A percentile compares a stretch with the other conserved stretches of the same genome.
Evolutionary conservation across 2,888 invertebrate genomes (phyloP).

Genomic region (Hydrotaea cyrtoneurina): DNA sequence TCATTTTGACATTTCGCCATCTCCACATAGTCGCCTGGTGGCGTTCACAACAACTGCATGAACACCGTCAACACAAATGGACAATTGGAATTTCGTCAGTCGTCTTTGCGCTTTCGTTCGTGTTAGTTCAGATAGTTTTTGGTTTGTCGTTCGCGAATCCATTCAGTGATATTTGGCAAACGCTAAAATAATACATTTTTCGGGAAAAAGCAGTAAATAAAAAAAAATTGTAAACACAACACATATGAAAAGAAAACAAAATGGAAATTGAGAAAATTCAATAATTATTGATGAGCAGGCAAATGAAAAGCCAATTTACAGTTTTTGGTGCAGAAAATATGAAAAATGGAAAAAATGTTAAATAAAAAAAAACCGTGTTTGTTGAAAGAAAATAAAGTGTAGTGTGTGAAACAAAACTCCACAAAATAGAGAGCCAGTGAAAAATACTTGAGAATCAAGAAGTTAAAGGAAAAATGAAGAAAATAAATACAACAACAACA

Average conservation of each 20-base stretch:
- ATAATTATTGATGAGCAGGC: neutral
- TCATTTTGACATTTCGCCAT: no score
- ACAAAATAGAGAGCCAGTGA: slow-evolving; percentile 33
- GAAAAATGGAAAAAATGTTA: neutral
- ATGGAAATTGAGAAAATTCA: slow-evolving; percentile 10
- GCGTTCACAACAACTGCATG: no score
- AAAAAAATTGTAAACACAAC: no score
- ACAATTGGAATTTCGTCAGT: slow-evolving; percentile 70
- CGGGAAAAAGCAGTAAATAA: no score
- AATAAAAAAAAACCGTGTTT: neutral
- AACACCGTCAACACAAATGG: neutral
- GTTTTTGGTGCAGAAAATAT: neutral
- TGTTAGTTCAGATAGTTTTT: no score
- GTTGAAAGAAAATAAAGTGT: slow-evolving; percentile 30
- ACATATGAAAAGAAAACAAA: neutral
- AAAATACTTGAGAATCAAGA: neutral
- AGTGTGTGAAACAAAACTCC: slow-evolving; percentile 10
- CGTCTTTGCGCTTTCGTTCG: slow-evolving; percentile 72
- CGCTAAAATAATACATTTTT: no score
- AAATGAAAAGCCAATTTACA: slow-evolving; percentile 22
- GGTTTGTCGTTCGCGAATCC: no score
- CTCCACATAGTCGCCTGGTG: no score
- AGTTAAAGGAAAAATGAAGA: neutral
- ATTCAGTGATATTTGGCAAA: no score
- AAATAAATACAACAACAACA: slow-evolving; percentile 6